Conservation (phyloP, 2,113 vertebrate species). For the Pituophis catenifer region DNA sequence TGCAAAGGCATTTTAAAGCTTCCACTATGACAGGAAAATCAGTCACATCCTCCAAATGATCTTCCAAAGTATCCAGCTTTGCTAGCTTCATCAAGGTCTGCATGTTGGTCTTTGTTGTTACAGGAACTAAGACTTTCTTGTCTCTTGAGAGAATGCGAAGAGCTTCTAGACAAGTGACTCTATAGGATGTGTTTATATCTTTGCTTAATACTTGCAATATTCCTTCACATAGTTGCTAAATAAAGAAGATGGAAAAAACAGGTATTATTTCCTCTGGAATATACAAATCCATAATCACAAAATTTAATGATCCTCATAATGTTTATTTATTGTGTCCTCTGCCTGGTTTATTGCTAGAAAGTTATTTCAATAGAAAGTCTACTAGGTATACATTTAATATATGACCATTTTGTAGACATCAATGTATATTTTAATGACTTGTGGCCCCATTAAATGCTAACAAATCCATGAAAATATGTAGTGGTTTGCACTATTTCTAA, state of each 20-base stretch:
- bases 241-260: slow-evolving; percentile 38
- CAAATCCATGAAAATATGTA: not conserved
- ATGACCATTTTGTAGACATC: not conserved
- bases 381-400: not conserved
- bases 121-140: slow-evolving; percentile 89
- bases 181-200: slow-evolving; percentile 78
- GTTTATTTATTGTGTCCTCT: not conserved
- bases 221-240: slow-evolving; percentile 86
- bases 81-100: slow-evolving; percentile 84
- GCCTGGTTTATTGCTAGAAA: not conserved
- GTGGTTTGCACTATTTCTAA: not conserved
- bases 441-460: not conserved
- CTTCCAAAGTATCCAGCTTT: slow-evolving; percentile 70
- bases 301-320: not conserved
- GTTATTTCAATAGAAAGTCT: slow-evolving; percentile 1
- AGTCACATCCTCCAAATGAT: slow-evolving; percentile 70
- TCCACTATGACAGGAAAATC: slow-evolving; percentile 89
- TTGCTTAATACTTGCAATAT: slow-evolving; percentile 82
- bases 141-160: slow-evolving; percentile 95
- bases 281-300: slow-evolving; percentile 21
- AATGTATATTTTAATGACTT: not conserved
- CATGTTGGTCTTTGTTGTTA: slow-evolving; percentile 89
- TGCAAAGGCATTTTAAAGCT: slow-evolving; percentile 96
- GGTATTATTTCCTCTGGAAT: slow-evolving; percentile 30
- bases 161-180: slow-evolving; percentile 88